phyloP scores from a whole-genome alignment of 2,797 vertebrate species.

The Cephalopachus bancanus region DNA sequence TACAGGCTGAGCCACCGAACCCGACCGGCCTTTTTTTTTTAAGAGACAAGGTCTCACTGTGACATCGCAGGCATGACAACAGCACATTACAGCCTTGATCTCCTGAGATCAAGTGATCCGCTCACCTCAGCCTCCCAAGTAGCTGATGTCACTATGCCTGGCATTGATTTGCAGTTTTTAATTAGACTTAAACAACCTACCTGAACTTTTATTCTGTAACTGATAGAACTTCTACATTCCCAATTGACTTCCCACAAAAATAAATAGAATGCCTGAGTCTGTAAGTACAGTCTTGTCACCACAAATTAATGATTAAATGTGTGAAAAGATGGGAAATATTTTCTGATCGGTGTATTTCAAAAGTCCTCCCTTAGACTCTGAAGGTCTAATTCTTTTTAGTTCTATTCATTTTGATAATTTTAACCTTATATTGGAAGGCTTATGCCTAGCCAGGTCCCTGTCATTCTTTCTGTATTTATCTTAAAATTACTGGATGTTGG shows the following conservation, averaged over 20 bases:
- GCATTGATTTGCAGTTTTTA: not conserved
- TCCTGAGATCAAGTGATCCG: not conserved
- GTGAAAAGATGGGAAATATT: slow-evolving; percentile 29
- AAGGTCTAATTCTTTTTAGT: slow-evolving; percentile 46
- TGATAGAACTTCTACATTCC: not conserved
- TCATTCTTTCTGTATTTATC: not conserved
- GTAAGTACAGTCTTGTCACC: not conserved
- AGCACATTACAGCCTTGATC: not conserved
- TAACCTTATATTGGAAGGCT: slow-evolving; percentile 19
- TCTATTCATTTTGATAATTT: slow-evolving; percentile 56
- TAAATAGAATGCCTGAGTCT: slow-evolving; percentile 7
- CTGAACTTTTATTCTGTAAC: not conserved
- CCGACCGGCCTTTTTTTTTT: not conserved
- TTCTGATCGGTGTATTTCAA: slow-evolving; percentile 39
- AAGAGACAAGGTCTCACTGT: not conserved
- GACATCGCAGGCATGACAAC: not conserved
- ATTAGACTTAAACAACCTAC: not conserved
- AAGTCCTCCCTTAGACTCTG: not conserved
- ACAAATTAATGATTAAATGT: slow-evolving; percentile 18
- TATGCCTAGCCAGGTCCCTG: not conserved
- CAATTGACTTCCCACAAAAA: slow-evolving; percentile 38
- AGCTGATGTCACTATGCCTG: not conserved
- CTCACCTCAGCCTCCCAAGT: not conserved
- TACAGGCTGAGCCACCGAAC: too few relatives aligned
- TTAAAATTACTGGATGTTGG: slow-evolving; percentile 3